phyloP scores from a whole-genome alignment of 2,888 invertebrate genomes.

The Stenolophus ochropezus region DNA sequence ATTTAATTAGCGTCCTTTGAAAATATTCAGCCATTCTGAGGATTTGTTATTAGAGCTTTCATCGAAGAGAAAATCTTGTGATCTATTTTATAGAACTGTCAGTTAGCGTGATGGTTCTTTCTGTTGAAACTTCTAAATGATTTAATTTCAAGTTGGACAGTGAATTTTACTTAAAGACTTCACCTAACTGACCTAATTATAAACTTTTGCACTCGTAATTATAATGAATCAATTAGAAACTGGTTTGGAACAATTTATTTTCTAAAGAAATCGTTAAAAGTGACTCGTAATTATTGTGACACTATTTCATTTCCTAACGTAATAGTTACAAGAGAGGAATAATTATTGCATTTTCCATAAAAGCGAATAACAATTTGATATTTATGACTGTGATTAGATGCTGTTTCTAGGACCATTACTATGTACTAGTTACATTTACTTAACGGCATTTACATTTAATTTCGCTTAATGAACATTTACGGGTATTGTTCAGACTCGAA shows the following conservation, averaged over 20 bases:
- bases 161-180: constrained; percentile 48
- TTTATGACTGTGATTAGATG: background rate
- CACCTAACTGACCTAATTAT: constrained; percentile 48
- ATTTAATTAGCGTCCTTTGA: background rate
- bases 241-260: constrained; percentile 26
- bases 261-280: constrained; percentile 35
- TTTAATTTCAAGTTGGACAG: constrained; percentile 47
- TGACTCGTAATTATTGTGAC: constrained; percentile 7
- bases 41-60: constrained; percentile 12
- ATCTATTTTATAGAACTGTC: constrained; percentile 24
- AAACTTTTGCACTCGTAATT: constrained; percentile 44
- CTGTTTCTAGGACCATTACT: too few relatives aligned
- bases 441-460: too few relatives aligned
- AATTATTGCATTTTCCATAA: background rate
- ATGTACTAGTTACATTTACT: too few relatives aligned
- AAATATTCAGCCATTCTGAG: background rate
- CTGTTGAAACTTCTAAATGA: constrained; percentile 33
- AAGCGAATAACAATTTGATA: background rate
- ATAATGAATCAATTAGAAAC: constrained; percentile 50
- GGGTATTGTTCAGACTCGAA: too few relatives aligned
- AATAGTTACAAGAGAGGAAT: constrained; percentile 4
- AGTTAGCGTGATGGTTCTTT: constrained; percentile 16
- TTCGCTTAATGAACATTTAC: too few relatives aligned
- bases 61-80: background rate
- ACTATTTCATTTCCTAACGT: constrained; percentile 9